Percentiles rank a stretch among this genome's conserved stretches.
Evolutionary conservation across 2,797 vertebrate genomes (phyloP).

Genomic region (Sebastes cheni): DNA sequence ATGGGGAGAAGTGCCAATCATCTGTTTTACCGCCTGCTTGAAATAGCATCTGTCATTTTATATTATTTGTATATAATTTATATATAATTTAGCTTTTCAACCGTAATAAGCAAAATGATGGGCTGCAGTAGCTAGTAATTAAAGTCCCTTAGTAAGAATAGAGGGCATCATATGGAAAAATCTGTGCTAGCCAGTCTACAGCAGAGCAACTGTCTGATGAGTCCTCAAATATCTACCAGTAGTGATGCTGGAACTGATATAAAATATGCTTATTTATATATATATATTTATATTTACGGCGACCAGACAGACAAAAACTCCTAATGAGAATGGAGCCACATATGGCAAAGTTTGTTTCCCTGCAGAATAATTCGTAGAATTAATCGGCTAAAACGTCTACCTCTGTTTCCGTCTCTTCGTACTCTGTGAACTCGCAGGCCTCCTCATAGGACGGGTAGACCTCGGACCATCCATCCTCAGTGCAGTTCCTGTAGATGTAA

Average conservation of each 20-base stretch:
- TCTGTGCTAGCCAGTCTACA: not conserved
- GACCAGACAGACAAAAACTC: too few relatives aligned
- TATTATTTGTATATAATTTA: too few relatives aligned
- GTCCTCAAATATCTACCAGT: not conserved
- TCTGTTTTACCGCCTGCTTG: not conserved
- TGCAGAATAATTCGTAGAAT: not conserved
- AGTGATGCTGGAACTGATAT: not conserved
- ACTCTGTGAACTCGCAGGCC: slow-evolving; percentile 82
- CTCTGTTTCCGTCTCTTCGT: slow-evolving; percentile 76
- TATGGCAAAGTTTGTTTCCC: not conserved
- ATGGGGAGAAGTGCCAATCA: not conserved
- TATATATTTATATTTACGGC: not conserved
- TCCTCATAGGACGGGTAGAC: slow-evolving; percentile 80
- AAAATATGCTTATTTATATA: not conserved
- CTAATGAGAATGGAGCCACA: not conserved
- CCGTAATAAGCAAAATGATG: not conserved
- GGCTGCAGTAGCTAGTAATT: not conserved
- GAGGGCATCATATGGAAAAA: not conserved
- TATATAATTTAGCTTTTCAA: not conserved
- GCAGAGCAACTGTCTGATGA: not conserved
- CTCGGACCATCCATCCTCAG: slow-evolving; percentile 81
- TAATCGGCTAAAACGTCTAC: slow-evolving; percentile 46
- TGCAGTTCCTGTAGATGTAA: slow-evolving; percentile 86
- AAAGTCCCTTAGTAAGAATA: not conserved
- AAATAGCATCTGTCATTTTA: not conserved